Conservation (phyloP, 2,888 invertebrate genomes). For the Spisula subtruncata region DNA sequence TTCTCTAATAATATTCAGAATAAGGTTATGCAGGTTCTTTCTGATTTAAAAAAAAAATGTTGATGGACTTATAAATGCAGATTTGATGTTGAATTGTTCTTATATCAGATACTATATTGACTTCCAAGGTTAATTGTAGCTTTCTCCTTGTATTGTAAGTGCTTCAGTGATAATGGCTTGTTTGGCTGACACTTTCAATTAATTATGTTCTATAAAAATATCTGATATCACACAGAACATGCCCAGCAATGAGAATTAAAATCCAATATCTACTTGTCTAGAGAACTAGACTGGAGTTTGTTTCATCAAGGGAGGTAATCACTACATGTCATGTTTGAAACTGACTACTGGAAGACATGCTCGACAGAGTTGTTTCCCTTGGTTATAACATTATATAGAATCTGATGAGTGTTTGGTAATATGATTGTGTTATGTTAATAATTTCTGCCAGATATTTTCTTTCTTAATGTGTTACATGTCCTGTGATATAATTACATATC, state of each 20-base stretch:
- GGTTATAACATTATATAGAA: background rate
- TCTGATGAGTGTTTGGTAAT: no score
- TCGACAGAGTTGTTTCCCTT: background rate
- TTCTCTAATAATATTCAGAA: no score
- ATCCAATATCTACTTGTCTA: background rate
- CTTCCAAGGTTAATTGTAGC: no score
- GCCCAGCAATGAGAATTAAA: background rate
- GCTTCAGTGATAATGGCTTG: background rate
- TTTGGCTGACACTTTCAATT: background rate
- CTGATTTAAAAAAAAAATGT: no score
- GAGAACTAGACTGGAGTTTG: background rate
- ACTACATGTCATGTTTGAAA: background rate
- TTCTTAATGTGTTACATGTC: no score
- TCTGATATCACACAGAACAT: background rate
- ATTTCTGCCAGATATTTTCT: no score
- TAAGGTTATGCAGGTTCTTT: no score
- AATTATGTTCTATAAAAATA: background rate
- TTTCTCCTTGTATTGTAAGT: background rate
- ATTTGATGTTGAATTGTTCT: no score
- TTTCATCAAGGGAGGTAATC: background rate
- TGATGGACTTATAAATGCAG: no score
- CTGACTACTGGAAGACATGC: background rate
- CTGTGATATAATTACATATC: no score
- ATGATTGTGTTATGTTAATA: no score
- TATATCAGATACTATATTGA: no score